Evolutionary conservation across 2,113 vertebrate genomes (phyloP), one percentile per base, ranked within the genome.

Genomic region (Ancistrus triradiatus): DNA sequence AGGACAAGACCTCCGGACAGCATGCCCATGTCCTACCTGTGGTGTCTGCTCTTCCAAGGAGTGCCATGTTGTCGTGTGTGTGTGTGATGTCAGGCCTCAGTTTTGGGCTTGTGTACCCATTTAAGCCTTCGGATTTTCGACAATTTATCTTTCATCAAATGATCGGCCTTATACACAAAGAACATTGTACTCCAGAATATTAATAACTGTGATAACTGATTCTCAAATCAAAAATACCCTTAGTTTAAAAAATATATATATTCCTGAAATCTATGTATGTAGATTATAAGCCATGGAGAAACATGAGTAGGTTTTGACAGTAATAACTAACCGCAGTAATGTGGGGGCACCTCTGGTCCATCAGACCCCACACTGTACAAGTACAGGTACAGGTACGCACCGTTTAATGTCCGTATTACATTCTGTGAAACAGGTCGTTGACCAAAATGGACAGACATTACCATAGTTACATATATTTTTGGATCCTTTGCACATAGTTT

Each of bases 171-270:
- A 31, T 31, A 31, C 7, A 7, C 3, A 31, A 3, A 4, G 7
- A 31, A 31, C 27, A 31, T 31, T 3, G 7, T 31, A 31, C 27
- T 31, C 27, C 27, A 31, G 3, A 31, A 31, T 31, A 31, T 31
- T 3, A 7, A 4, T 31, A 7, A 7, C 7, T 31, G 27, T 31
- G 27, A 70, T 75, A 83, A 58, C 74, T 77, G 63, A 83, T 70
- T 85, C 77, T 83, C 76, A 77, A 84, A 87, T 86, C 87, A 89
- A 87, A 87, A 81, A 83, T 78, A 78, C 91, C 87, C 88, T 90
- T 92, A 89, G 90, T 96, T 91, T 97, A 89, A 91, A 97, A 97
- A 95, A 95, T 89, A 89, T 4, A 15, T 33, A 27, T 13, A 94
- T 91, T 85, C 85, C 81, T 84, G 76, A 79, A 46, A 74, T 73